phyloP scores from a whole-genome alignment of 35 echinoderm and acorn worm genomes.

The Lytechinus pictus region DNA sequence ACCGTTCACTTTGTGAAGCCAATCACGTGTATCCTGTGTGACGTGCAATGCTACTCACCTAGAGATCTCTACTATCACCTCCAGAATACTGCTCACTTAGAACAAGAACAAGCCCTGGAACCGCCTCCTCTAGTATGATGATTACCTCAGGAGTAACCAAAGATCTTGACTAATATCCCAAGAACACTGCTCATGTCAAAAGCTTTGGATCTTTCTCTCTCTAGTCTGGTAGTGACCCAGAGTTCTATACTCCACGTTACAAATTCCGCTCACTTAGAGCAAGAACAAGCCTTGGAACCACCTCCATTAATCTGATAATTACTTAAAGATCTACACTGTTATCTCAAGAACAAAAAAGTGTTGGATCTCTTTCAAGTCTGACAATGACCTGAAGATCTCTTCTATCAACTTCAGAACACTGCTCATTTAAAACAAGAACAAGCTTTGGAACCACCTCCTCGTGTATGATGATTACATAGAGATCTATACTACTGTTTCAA shows the following conservation, averaged over 20 bases:
- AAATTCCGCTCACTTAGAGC: conserved; percentile 59
- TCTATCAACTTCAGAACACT: conserved; percentile 69
- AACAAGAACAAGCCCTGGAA: conserved; percentile 68
- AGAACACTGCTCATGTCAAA: not conserved
- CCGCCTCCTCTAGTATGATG: conserved; percentile 3
- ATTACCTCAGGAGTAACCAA: not conserved
- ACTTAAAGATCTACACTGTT: not conserved
- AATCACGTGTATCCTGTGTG: conserved; percentile 76
- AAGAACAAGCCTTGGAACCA: conserved; percentile 62
- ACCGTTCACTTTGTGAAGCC: conserved; percentile 80
- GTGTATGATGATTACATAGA: not conserved
- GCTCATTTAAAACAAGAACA: conserved; percentile 70
- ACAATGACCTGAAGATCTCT: conserved; percentile 73
- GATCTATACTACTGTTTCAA: not conserved
- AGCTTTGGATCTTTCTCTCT: not conserved
- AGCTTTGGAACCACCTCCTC: conserved; percentile 39
- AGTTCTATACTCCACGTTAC: conserved; percentile 81
- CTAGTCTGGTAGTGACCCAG: conserved; percentile 60
- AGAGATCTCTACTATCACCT: conserved; percentile 87
- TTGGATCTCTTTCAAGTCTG: conserved; percentile 7
- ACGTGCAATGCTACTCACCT: conserved; percentile 66
- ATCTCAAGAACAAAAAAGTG: not conserved
- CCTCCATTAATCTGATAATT: not conserved
- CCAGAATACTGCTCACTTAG: conserved; percentile 60
- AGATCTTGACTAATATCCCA: not conserved